Conservation (phyloP, 1,140 invertebrate species). For the Pollicipes pollicipes region DNA sequence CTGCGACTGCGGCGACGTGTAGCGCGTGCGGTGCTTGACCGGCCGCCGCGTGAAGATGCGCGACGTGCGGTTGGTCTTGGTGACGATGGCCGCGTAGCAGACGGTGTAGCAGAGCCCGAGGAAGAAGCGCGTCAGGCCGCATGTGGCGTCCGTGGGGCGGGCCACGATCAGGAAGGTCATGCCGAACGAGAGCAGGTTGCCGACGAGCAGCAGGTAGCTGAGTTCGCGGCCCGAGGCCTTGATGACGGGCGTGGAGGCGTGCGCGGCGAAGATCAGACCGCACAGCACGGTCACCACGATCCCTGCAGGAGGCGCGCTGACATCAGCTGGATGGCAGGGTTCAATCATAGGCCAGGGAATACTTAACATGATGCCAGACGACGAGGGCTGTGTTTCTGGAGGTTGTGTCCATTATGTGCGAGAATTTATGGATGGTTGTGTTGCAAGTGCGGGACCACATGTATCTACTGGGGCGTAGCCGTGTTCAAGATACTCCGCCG, state of each 20-base stretch:
- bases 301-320: slow-evolving; percentile 51
- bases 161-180: slow-evolving; percentile 38
- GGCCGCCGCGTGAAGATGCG: slow-evolving; percentile 31
- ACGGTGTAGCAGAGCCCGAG: slow-evolving; percentile 34
- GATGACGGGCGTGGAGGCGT: slow-evolving; percentile 38
- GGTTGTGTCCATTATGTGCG: too few species aligned
- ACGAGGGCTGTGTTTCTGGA: too few species aligned
- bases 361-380: too few species aligned
- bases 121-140: slow-evolving; percentile 36
- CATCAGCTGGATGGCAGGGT: too few species aligned
- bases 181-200: slow-evolving; percentile 34
- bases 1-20: slow-evolving; percentile 34
- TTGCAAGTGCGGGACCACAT: too few species aligned
- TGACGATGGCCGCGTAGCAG: slow-evolving; percentile 38
- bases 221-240: slow-evolving; percentile 39
- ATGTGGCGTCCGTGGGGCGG: slow-evolving; percentile 29
- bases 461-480: too few species aligned
- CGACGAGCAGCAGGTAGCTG: slow-evolving; percentile 29
- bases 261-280: slow-evolving; percentile 43
- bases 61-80: too few species aligned
- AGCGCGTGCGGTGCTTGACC: slow-evolving; percentile 22
- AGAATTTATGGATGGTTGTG: too few species aligned
- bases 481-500: too few species aligned
- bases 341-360: too few species aligned
- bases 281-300: slow-evolving; percentile 56